Conservation (phyloP, 1,140 invertebrate genomes). For the Drosophila varians region DNA sequence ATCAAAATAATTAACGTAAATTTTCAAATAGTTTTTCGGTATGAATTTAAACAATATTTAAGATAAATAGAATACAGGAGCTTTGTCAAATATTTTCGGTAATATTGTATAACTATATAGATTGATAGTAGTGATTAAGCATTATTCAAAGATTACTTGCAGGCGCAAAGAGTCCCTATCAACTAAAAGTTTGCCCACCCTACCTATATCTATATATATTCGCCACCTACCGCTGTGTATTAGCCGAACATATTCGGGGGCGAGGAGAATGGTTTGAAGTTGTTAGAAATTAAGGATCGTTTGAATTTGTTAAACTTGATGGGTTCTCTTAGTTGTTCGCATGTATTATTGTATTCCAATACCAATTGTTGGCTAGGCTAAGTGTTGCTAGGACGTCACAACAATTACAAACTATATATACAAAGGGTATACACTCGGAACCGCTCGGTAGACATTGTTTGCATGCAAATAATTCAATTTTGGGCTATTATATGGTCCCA, state of each 20-base stretch:
- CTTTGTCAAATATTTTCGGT: background rate
- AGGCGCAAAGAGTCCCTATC: background rate
- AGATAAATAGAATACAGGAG: background rate
- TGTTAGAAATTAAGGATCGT: slow-evolving; percentile 36
- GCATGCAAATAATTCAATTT: slow-evolving; percentile 1
- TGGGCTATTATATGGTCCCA: background rate
- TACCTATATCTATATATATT: slow-evolving; percentile 24
- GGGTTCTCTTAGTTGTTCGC: slow-evolving; percentile 41
- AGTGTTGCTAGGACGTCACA: slow-evolving; percentile 43
- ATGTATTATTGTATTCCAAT: slow-evolving; percentile 40
- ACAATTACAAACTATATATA: slow-evolving; percentile 21
- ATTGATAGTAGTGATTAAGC: background rate
- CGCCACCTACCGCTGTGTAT: slow-evolving; percentile 44
- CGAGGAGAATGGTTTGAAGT: slow-evolving; percentile 13
- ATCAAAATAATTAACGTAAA: background rate
- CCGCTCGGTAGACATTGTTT: slow-evolving; percentile 24
- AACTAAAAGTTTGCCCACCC: slow-evolving; percentile 2
- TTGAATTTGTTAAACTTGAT: slow-evolving; percentile 43
- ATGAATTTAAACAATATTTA: background rate
- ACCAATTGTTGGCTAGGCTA: slow-evolving; percentile 40
- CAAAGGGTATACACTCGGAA: slow-evolving; percentile 40
- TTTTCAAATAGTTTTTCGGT: background rate
- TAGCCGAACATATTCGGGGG: slow-evolving; percentile 17
- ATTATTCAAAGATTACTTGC: slow-evolving; percentile 2
- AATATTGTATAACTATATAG: background rate